Base-by-base conservation (phyloP, 2,888 invertebrate species). In the Creontiades dilutus region DNA sequence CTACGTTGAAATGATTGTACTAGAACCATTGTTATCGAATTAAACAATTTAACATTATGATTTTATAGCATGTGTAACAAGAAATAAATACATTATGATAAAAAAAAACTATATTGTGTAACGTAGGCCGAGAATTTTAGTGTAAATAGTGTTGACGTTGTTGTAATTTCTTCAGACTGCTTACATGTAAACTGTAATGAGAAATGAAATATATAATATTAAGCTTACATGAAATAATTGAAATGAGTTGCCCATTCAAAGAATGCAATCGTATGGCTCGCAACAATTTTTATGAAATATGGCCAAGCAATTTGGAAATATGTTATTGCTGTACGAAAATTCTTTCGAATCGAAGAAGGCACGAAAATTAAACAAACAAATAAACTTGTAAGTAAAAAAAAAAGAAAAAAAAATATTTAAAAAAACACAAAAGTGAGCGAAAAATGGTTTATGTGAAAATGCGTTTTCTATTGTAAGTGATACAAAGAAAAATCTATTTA, bases 161-260 rank as follows among this genome's bases (percentile, higher is more conserved):
- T 91, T 89, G 91, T 91, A 87, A 86, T 90, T 84, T 90, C 86
- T 90, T 81, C 90, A 84, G 91, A 90, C 90, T 90, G 91, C 91
- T 91, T 91, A 88, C 88, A 88, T 90, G 91, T 91, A 88, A 76
- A 76, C 47, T 88, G 88, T 88, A 88, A 76, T 78, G 88, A 68
- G 52, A 88, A 88, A 78, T 61, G 37, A 85, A 78, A 88, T 19
- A 88, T 47, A 88, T 75, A 88, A 78, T 88, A 86, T 55, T 85
- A 86, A 68, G 75, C 75, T 86, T 55, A 86, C 86, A 68, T 86
- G 37, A 85, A 61, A 61, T 28, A 85, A 85, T 47, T 75, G 86
- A 47, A 75, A 46, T 14, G 68, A 46, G 82, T 16, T 52, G 16
- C 19, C 68, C n/a, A 16, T 57, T 16, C 68, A 23, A 23, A 12